Evolutionary conservation across 1,140 invertebrate genomes (phyloP).

Genomic region (Tetranychus urticae): DNA sequence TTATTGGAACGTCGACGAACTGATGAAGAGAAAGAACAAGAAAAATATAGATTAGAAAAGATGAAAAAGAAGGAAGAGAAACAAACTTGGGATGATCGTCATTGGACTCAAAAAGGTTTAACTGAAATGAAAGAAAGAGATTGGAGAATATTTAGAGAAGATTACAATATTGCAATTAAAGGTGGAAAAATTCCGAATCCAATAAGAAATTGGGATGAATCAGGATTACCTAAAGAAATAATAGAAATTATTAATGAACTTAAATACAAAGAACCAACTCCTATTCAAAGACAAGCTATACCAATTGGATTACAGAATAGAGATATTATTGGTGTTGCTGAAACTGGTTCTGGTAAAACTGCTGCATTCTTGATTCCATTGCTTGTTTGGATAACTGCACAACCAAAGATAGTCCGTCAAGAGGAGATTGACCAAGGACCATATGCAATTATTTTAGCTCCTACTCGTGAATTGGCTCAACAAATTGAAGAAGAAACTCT

Average conservation of each 20-base stretch:
- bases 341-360: constrained; percentile 96
- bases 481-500: constrained; percentile 98
- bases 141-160: constrained; percentile 98
- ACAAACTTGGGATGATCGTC: constrained; percentile 93
- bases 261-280: constrained; percentile 55
- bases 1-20: constrained; percentile 80
- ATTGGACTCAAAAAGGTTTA: constrained; percentile 86
- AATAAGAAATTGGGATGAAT: constrained; percentile 82
- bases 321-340: constrained; percentile 97
- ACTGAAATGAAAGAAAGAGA: constrained; percentile 96
- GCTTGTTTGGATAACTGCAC: constrained; percentile 87
- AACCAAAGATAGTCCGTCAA: constrained; percentile 43
- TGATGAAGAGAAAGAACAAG: constrained; percentile 90
- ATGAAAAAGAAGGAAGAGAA: constrained; percentile 89
- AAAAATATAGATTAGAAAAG: constrained; percentile 78
- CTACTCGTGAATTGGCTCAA: constrained; percentile 93
- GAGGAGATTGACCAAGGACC: constrained; percentile 47
- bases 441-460: constrained; percentile 94
- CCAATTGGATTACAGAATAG: constrained; percentile 93
- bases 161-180: constrained; percentile 97
- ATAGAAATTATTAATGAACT: constrained; percentile 52
- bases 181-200: constrained; percentile 87
- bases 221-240: constrained; percentile 67
- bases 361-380: constrained; percentile 92
- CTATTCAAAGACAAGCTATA: constrained; percentile 96